Percentiles rank a stretch among this genome's conserved stretches.
These are phyloP conservation scores for Intellagama lesueurii DNA, from an alignment of 2,797 vertebrate genomes.

Conservation along the genomic window DNA sequence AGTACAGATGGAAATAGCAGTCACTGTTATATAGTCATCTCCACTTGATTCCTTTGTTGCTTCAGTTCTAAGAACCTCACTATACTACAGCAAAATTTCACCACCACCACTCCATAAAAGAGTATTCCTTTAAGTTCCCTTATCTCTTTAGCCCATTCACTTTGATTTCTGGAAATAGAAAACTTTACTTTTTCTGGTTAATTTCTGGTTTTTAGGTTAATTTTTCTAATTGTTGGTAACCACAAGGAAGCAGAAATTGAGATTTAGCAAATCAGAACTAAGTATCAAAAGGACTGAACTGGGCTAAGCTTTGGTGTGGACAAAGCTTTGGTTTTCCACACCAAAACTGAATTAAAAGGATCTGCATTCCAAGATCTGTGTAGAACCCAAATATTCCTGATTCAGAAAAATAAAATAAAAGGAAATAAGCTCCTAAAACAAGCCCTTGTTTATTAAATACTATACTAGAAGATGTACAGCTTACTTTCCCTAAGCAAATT, in stretches of 20 bases:
- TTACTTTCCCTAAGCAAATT: neutral
- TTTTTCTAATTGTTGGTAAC: constrained; percentile 32
- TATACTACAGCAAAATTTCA: constrained; percentile 5
- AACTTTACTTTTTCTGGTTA: constrained; percentile 18
- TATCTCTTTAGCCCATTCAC: neutral
- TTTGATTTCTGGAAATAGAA: constrained; percentile 18
- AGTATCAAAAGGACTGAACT: constrained; percentile 8
- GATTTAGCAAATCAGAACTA: constrained; percentile 48
- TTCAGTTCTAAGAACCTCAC: constrained; percentile 21
- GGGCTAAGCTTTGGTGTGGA: neutral
- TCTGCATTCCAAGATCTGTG: neutral
- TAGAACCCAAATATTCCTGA: neutral
- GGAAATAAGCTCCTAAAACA: constrained; percentile 35
- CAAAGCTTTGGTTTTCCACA: too few species aligned
- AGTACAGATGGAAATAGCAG: neutral
- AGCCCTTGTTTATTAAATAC: constrained; percentile 45
- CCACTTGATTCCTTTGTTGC: neutral
- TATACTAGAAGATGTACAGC: constrained; percentile 30
- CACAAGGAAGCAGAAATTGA: neutral
- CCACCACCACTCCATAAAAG: neutral
- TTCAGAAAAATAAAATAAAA: neutral
- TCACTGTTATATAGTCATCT: neutral
- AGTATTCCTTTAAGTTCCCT: neutral
- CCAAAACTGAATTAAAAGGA: constrained; percentile 2
- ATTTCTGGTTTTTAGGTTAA: too few species aligned